phyloP scores from a whole-genome alignment of 2,113 vertebrate genomes.

The Zosterops lateralis region DNA sequence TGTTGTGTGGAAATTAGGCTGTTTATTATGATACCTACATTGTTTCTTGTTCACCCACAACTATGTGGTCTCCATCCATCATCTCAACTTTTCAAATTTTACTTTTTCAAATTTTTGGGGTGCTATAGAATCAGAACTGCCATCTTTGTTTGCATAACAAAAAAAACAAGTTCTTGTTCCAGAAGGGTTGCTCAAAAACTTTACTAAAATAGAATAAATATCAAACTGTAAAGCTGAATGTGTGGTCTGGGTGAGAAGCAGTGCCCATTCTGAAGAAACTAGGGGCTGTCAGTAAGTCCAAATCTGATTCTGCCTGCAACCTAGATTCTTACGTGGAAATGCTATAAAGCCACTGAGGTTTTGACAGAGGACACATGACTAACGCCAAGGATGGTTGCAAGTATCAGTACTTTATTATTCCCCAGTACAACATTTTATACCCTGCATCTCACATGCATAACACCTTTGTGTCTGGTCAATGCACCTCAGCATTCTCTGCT shows the following conservation, averaged over 20 bases:
- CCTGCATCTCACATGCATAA: background rate
- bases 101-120: background rate
- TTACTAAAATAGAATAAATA: background rate
- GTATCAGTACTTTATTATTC: background rate
- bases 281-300: background rate
- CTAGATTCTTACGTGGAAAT: background rate
- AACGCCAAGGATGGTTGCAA: background rate
- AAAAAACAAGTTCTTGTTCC: background rate
- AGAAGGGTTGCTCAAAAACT: background rate
- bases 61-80: background rate
- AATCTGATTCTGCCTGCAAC: background rate
- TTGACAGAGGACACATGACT: background rate
- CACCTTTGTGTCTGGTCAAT: background rate
- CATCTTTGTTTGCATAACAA: background rate
- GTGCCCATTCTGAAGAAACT: background rate
- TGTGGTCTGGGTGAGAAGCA: background rate
- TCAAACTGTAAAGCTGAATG: background rate
- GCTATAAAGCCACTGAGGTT: background rate
- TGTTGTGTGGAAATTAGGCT: background rate
- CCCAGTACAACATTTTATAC: no score
- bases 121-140: background rate
- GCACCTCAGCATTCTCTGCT: no score
- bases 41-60: background rate
- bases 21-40: background rate
- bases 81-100: background rate